Percentiles rank a stretch among this genome's conserved stretches.
phyloP scores from a whole-genome alignment of 2,888 invertebrate genomes.

The Temnothorax ravouxi region DNA sequence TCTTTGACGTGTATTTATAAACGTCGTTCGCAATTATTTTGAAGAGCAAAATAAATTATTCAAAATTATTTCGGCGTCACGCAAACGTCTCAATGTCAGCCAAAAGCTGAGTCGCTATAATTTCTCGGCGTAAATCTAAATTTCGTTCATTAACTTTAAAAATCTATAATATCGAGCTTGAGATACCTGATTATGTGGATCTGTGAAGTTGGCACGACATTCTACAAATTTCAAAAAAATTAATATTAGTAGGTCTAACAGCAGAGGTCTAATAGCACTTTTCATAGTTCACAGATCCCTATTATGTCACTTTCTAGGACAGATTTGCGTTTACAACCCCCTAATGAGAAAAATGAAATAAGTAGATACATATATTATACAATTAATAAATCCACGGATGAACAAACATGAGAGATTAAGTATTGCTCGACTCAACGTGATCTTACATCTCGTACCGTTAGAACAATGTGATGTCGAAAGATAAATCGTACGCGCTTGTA shows the following conservation, averaged over 20 bases:
- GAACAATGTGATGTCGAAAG: constrained; percentile 15
- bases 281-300: no score
- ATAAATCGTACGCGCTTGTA: constrained; percentile 1
- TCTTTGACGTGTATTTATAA: constrained; percentile 13
- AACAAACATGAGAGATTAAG: constrained; percentile 11
- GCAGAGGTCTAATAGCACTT: no score
- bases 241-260: no score
- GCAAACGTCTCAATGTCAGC: no score
- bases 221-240: no score
- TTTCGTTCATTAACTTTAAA: background rate
- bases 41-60: background rate
- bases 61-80: background rate
- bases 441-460: constrained; percentile 13
- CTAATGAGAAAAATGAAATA: background rate
- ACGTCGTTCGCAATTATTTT: background rate
- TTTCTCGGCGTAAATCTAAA: background rate
- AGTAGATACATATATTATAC: background rate
- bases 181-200: background rate
- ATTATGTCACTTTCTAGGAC: background rate
- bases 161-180: background rate
- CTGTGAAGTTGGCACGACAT: no score
- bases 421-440: background rate
- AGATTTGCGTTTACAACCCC: background rate
- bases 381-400: background rate
- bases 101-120: background rate